Conservation (phyloP, 2,888 invertebrate species). For the Cosmopolites sordidus region DNA sequence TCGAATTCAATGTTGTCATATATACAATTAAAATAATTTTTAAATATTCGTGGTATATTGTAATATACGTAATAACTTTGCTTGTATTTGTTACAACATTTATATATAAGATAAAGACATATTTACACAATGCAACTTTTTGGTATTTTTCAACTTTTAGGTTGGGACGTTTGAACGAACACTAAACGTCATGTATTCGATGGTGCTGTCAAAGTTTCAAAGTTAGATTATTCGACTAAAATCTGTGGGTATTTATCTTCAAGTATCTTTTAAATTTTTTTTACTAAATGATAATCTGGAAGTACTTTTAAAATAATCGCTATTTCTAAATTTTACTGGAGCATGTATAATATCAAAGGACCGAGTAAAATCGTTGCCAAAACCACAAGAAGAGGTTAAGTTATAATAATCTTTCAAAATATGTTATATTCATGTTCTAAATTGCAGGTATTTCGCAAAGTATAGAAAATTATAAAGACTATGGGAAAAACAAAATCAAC, state of each 20-base stretch:
- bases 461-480: constrained; percentile 72
- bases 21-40: no score
- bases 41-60: no score
- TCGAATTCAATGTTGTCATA: no score
- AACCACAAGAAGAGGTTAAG: constrained; percentile 67
- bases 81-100: no score
- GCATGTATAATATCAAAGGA: constrained; percentile 84
- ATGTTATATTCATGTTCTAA: not conserved
- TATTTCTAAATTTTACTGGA: not conserved
- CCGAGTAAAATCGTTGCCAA: constrained; percentile 86
- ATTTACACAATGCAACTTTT: no score
- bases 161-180: no score
- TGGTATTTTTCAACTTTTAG: no score
- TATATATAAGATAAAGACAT: no score
- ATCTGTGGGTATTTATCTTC: no score
- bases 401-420: constrained; percentile 6
- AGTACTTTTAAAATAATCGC: not conserved
- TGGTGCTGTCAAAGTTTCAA: not conserved
- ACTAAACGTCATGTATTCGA: not conserved
- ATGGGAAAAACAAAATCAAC: constrained; percentile 63
- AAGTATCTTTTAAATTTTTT: not conserved
- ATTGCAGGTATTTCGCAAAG: constrained; percentile 71
- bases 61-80: no score
- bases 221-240: no score
- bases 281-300: constrained; percentile 1